Percentiles rank a stretch among this genome's conserved stretches.
These are phyloP conservation scores for Taphrorychus bicolor DNA, from an alignment of 2,888 invertebrate species.

Conservation along the genomic window DNA sequence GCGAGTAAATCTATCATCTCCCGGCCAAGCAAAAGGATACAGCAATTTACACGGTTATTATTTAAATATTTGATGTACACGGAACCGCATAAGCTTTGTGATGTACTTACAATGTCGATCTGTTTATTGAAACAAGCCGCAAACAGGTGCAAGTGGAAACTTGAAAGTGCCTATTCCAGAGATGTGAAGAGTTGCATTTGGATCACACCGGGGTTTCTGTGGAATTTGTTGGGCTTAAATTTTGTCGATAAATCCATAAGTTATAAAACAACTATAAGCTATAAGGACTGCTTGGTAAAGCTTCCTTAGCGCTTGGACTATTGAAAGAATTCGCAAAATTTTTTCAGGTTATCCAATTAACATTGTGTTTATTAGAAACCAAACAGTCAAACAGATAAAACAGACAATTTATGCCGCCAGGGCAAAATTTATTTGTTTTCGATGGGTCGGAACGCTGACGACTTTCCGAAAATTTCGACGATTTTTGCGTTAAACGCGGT, in stretches of 20 bases:
- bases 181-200: neutral
- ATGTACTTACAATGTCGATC: neutral
- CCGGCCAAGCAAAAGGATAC: neutral
- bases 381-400: conserved; percentile 26
- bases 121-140: neutral
- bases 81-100: neutral
- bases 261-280: too few species aligned
- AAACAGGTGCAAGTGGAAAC: neutral
- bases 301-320: neutral
- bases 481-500: conserved; percentile 32
- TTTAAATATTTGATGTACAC: neutral
- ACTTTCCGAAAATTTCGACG: conserved; percentile 33
- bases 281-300: too few species aligned
- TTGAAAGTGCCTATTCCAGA: neutral
- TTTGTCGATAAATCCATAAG: too few species aligned
- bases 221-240: too few species aligned
- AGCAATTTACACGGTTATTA: neutral
- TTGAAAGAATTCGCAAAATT: neutral
- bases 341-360: conserved; percentile 40
- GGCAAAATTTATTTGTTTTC: conserved; percentile 28
- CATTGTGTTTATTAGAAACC: conserved; percentile 44
- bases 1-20: neutral
- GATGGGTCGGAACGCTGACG: conserved; percentile 7
- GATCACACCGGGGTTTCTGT: too few species aligned
- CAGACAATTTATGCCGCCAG: conserved; percentile 26